Evolutionary conservation across 2,888 invertebrate genomes (phyloP), one percentile per base, ranked within the genome.

Genomic region (Hypomecis atomaria): DNA sequence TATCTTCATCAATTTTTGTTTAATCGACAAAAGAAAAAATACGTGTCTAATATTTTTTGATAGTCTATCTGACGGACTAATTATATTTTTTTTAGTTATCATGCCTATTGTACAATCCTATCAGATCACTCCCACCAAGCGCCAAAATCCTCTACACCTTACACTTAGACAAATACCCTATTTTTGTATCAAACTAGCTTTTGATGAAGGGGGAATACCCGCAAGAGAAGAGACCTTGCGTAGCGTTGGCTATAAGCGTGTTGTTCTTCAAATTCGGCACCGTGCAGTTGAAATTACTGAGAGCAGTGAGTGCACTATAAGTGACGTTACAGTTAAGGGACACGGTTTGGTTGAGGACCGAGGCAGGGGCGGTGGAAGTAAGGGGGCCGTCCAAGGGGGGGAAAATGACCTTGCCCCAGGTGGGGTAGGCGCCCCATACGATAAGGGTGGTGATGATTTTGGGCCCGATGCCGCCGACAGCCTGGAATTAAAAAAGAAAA

Each of bases 401-500:
- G 87, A 92, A 98, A 55, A 97, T 95, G 7, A 95, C 84, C 4
- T 90, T 88, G 0, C 96, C 97, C 94, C 96, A 96, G 0, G 96
- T 96, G 49, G 96, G 96, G 83, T 96, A 96, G 13, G 96, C 93
- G 0, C 94, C 85, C 83, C 96, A 95, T 8, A 97, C 94, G 4
- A 96, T 87, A 2, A 95, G 76, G 0, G 97, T 94, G 0, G 97
- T 96, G 53, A 97, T 94, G 7, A 96, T 85, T 69, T 96, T 96
- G 37, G 98, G 96, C 0, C 96, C 95, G 67, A 96, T 94, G 9
- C 97, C 97, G 57, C 96, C 96, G 66, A 96, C 91, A 0, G 95
- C 94, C 95, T 95, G 86, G 5, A 50, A 50, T 50, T 8, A 33
- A 82, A 79, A n/a, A 67, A 49, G 65, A 55, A 58, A 47, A n/a